Evolutionary conservation across 92 coral and sea anemone species (phyloP), one percentile per base, ranked within the genome.

Genomic region (Phenganax subtilis): DNA sequence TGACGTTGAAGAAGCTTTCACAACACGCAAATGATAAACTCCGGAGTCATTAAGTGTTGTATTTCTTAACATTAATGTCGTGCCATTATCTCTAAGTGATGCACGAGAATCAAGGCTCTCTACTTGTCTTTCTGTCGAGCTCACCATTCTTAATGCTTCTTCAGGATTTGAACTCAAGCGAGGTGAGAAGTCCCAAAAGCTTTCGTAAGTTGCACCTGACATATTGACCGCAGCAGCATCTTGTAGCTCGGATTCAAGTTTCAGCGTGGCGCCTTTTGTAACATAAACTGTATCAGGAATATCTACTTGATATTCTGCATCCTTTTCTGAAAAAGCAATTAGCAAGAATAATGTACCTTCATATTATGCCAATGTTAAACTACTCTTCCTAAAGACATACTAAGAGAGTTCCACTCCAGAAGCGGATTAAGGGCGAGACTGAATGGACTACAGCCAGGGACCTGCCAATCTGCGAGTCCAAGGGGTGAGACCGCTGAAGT

Each of bases 171-270:
- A 52, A 8, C 0, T 12, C 6, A 64, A 64, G 53, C 8, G 10
- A 30, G 80, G 30, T 14, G 80, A 75, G 16, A 75, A 75, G 63
- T 75, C 80, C 80, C 80, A 75, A 53, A 75, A 75, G 5, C 51
- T 30, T 55, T 59, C 67, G 51, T 30, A 59, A 25, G 29, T 75
- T 68, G 0, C 16, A 53, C 54, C 73, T 14, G 28, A 12, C n/a
- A 8, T 27, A 29, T 29, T 27, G 51, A 17, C 25, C 0, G 14
- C 28, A 8, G 14, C 28, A 8, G 9, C 15, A 20, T 75, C 63
- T 30, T 30, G 61, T 11, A 75, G 67, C 8, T 10, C 17, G 3
- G 64, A 15, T 12, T 57, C 7, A 15, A 75, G 80, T 57, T 75
- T 75, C 51, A 75, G 17, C 8, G 65, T 75, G 0, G 28, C 66